Evolutionary conservation across 2,797 vertebrate species (phyloP).

Genomic region (Falco peregrinus): DNA sequence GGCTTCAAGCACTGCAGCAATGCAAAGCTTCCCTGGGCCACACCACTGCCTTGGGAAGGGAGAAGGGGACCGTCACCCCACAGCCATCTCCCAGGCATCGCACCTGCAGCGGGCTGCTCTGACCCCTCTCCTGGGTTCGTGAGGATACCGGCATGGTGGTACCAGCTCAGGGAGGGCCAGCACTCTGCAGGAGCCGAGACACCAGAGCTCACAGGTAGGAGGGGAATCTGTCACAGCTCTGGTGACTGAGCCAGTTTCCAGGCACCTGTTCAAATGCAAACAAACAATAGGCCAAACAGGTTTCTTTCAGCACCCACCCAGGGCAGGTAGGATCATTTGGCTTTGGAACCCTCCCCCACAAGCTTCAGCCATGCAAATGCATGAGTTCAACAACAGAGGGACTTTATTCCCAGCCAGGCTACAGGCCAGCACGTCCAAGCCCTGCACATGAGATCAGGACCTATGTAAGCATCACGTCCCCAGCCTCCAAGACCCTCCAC

Average conservation of each 20-base stretch:
- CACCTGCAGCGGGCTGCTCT: not conserved
- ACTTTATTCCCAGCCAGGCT: not conserved
- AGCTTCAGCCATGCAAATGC: not conserved
- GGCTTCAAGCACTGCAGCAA: not conserved
- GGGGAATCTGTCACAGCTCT: not conserved
- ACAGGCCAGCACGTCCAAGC: not conserved
- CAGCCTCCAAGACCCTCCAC: not conserved
- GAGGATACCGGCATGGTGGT: not conserved
- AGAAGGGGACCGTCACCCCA: not conserved
- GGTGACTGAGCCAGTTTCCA: not conserved
- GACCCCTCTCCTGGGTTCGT: not conserved
- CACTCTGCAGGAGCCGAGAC: not conserved
- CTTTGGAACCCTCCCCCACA: not conserved
- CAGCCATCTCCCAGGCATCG: not conserved
- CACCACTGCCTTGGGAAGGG: not conserved
- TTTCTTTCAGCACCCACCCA: not conserved
- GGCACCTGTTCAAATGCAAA: conserved; percentile 9
- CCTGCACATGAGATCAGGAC: not conserved
- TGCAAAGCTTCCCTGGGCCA: not conserved
- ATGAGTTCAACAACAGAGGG: not conserved
- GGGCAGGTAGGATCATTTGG: not conserved
- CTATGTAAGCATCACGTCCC: accelerated
- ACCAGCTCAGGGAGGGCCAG: not conserved
- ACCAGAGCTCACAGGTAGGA: not conserved
- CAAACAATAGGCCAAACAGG: not conserved